These are phyloP conservation scores for Trichosurus vulpecula DNA, from an alignment of 2,797 vertebrate species.

Conservation along the genomic window DNA sequence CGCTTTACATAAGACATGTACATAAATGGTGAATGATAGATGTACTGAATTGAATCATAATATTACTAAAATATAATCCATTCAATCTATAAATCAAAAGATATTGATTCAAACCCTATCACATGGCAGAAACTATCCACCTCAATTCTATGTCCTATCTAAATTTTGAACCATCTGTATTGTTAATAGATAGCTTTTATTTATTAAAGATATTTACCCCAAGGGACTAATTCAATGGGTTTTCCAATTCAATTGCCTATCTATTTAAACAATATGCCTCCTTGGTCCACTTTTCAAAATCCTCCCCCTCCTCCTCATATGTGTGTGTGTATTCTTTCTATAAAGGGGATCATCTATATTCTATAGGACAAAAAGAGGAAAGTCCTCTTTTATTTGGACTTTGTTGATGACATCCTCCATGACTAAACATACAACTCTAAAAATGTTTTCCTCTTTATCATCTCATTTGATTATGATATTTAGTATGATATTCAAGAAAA, in stretches of 20 bases:
- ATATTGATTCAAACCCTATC: neutral
- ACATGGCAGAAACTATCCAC: neutral
- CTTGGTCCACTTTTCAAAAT: neutral
- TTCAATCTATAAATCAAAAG: neutral
- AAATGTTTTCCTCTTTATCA: neutral
- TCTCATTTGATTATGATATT: neutral
- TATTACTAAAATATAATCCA: neutral
- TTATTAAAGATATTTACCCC: neutral
- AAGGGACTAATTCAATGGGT: neutral
- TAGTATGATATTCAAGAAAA: neutral
- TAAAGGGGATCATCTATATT: neutral
- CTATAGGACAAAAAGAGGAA: neutral
- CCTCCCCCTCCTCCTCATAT: rapidly evolving
- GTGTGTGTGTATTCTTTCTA: neutral
- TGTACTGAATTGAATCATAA: neutral
- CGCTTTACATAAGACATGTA: neutral
- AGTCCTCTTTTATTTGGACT: neutral
- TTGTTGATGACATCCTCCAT: neutral
- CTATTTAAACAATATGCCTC: neutral
- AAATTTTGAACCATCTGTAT: neutral
- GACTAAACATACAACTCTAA: neutral
- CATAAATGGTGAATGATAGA: neutral
- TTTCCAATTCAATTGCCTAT: neutral
- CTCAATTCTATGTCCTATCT: neutral
- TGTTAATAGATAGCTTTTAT: neutral